These are phyloP conservation scores for Pangasius sanitwongsei DNA, from an alignment of 2,797 vertebrate species.

Conservation along the genomic window DNA sequence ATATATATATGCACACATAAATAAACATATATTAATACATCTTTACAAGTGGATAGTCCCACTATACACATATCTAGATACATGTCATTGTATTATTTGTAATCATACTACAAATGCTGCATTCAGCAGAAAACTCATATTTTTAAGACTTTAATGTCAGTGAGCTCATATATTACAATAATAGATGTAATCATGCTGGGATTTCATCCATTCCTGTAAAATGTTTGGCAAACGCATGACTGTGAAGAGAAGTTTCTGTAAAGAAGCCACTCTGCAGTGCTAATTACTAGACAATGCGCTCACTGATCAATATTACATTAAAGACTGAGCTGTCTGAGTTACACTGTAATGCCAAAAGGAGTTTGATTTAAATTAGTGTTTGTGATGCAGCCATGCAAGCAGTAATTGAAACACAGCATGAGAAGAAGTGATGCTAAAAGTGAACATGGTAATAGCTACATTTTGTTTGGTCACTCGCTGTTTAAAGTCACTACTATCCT, in stretches of 20 bases:
- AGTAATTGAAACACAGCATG: neutral
- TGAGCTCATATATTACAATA: neutral
- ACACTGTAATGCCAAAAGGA: conserved; percentile 27
- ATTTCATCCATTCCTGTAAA: conserved; percentile 20
- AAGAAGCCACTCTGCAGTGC: conserved; percentile 8
- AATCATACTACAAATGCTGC: neutral
- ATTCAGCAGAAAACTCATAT: neutral
- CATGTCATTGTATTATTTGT: neutral
- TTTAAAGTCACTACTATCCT: neutral
- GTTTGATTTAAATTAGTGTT: conserved; percentile 34
- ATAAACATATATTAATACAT: neutral
- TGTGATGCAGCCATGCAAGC: neutral
- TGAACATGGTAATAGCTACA: neutral
- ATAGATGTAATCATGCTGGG: neutral
- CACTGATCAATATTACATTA: conserved; percentile 45
- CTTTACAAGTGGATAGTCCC: neutral
- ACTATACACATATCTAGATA: neutral
- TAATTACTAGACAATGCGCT: conserved; percentile 45
- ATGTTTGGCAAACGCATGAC: conserved; percentile 6
- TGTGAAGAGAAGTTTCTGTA: neutral
- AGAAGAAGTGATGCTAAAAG: neutral
- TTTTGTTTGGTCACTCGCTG: neutral
- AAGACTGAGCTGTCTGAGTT: conserved; percentile 24
- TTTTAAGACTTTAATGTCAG: neutral
- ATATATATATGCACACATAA: too few species aligned